Evolutionary conservation across 2,888 invertebrate species (phyloP).

Genomic region (Eristalis arbustorum): DNA sequence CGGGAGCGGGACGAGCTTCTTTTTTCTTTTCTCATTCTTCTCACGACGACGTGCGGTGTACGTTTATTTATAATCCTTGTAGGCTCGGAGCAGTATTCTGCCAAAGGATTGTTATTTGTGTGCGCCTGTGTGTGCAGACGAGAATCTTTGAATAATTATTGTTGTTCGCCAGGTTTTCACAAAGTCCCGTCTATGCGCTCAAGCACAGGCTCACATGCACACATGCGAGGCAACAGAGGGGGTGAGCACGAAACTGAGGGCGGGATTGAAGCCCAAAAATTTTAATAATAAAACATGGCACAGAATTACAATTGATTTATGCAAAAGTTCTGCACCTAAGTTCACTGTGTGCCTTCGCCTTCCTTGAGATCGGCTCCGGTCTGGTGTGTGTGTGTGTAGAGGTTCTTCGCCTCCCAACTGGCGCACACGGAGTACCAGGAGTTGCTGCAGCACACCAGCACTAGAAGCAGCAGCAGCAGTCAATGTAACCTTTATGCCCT

Average conservation of each 20-base stretch:
- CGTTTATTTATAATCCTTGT: conserved; percentile 64
- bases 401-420: conserved; percentile 29
- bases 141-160: conserved; percentile 69
- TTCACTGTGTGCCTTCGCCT: conserved; percentile 32
- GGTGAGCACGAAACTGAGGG: conserved; percentile 23
- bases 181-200: conserved; percentile 1
- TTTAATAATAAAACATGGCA: conserved; percentile 70
- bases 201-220: neutral
- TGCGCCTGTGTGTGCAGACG: neutral
- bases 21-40: conserved; percentile 22
- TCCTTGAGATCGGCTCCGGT: conserved; percentile 14
- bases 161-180: conserved; percentile 45
- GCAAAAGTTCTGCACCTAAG: conserved; percentile 70
- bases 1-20: conserved; percentile 9
- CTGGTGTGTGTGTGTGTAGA: neutral
- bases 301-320: conserved; percentile 71
- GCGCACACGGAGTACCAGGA: conserved; percentile 42
- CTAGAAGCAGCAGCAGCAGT: conserved; percentile 32
- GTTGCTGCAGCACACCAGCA: conserved; percentile 32
- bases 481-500: conserved; percentile 66
- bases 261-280: conserved; percentile 65
- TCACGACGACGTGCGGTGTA: conserved; percentile 10
- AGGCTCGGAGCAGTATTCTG: conserved; percentile 65
- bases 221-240: too few relatives aligned
- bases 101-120: conserved; percentile 67